phyloP scores from a whole-genome alignment of 2,797 vertebrate species.

The Crypturellus tataupa region DNA sequence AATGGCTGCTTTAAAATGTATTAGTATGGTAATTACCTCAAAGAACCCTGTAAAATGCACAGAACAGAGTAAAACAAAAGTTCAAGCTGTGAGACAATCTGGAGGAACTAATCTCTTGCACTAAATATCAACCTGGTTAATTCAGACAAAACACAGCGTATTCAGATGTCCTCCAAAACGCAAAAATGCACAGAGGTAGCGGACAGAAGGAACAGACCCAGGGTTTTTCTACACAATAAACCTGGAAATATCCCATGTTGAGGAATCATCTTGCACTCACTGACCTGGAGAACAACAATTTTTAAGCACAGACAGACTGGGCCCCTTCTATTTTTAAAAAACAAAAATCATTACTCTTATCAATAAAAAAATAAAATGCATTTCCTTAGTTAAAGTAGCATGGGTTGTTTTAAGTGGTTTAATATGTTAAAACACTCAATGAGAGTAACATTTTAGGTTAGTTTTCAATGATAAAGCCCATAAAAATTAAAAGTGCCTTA shows the following conservation, averaged over 20 bases:
- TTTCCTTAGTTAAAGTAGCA: neutral
- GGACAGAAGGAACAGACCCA: neutral
- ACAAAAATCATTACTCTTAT: neutral
- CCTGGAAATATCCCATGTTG: neutral
- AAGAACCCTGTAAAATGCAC: slow-evolving; percentile 31
- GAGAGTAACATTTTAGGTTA: neutral
- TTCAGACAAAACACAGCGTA: slow-evolving; percentile 51
- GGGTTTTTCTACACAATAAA: neutral
- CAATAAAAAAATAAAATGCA: neutral
- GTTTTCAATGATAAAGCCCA: neutral
- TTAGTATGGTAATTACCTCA: slow-evolving; percentile 60
- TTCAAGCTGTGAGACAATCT: slow-evolving; percentile 64
- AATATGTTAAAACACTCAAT: neutral
- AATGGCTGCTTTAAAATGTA: slow-evolving; percentile 40
- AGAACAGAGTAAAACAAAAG: slow-evolving; percentile 42
- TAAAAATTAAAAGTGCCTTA: neutral
- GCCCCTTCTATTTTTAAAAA: neutral
- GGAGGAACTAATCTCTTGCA: slow-evolving; percentile 32
- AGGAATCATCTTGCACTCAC: neutral
- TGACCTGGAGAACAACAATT: neutral
- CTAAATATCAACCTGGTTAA: slow-evolving; percentile 57
- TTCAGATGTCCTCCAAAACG: neutral
- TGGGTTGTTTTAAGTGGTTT: neutral
- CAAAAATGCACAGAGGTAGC: neutral
- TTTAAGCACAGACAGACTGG: neutral